Evolutionary conservation across 2,113 vertebrate genomes (phyloP), one percentile per base, ranked within the genome.

Genomic region (Oncorhynchus kisutch): DNA sequence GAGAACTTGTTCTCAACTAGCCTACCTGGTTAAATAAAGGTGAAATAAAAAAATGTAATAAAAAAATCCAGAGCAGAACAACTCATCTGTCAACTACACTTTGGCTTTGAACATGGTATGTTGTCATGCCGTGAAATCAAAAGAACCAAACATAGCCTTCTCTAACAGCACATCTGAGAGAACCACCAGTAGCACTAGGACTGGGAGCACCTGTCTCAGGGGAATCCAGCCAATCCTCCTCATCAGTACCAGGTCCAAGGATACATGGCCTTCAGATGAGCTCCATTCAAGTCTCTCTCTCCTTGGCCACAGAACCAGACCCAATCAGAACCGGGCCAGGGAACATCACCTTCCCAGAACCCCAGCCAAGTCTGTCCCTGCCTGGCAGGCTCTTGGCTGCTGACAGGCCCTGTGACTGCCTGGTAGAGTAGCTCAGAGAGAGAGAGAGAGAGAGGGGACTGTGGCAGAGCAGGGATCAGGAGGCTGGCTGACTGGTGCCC

Each of bases 321-420:
- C 60, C 75, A 60, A 16, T 34, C 34, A 69, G 67, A 66, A 78
- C 77, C 77, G 80, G 78, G 74, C 74, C 60, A 74, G 13, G 45
- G 87, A 72, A 71, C 82, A 84, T 87, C 86, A 85, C 82, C 80
- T 85, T 89, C 78, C 72, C 81, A 90, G 79, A 82, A 82, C 0
- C 1, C 67, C 7, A 7, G 86, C 90, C 90, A 89, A 89, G 74
- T 84, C 77, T 86, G 76, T 81, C 81, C n/a, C 62, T 70, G 84
- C 81, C 83, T 80, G 86, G 81, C 85, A 78, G 73, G 27, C 65
- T 75, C 57, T 48, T 79, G 81, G 72, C 81, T 76, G 78, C 87
- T 84, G 81, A 85, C 86, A 78, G 77, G 60, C 67, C 71, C 69
- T 81, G 73, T 59, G 57, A 71, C 78, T 80, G 72, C 51, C 70